Percentiles rank a stretch among this genome's conserved stretches.
Evolutionary conservation across 2,797 vertebrate species (phyloP).

Genomic region (Notamacropus eugenii): DNA sequence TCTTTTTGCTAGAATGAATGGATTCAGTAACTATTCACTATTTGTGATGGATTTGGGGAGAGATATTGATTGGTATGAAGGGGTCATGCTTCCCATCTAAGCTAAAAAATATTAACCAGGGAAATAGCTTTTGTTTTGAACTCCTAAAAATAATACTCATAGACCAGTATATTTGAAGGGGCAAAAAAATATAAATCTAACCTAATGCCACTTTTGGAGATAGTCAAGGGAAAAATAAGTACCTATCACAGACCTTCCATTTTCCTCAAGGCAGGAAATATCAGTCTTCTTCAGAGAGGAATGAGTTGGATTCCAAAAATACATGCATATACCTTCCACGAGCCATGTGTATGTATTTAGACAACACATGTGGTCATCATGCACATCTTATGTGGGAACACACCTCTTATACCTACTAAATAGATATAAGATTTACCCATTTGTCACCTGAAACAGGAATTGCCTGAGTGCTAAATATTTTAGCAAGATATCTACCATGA

Average conservation of each 20-base stretch:
- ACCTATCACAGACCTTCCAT: background rate
- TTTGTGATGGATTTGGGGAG: background rate
- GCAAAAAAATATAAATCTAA: background rate
- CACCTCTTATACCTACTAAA: background rate
- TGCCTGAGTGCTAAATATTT: background rate
- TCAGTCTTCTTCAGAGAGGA: background rate
- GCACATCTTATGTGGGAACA: background rate
- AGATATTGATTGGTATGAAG: background rate
- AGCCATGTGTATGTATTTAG: background rate
- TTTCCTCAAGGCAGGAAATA: background rate
- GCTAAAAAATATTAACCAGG: background rate
- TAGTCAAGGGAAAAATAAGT: background rate
- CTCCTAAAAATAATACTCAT: background rate
- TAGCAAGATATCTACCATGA: background rate
- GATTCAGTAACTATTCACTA: background rate
- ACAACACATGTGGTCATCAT: background rate
- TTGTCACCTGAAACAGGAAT: background rate
- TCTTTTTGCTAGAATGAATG: background rate
- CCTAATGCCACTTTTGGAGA: background rate
- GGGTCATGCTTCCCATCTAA: background rate
- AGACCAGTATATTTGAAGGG: background rate
- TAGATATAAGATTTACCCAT: background rate
- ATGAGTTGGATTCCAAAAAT: background rate
- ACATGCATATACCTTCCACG: background rate
- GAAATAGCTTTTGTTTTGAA: background rate